Percentiles rank a stretch among this genome's conserved stretches.
Conservation (phyloP, 2,113 vertebrate species). For the Ardeotis arabs region DNA sequence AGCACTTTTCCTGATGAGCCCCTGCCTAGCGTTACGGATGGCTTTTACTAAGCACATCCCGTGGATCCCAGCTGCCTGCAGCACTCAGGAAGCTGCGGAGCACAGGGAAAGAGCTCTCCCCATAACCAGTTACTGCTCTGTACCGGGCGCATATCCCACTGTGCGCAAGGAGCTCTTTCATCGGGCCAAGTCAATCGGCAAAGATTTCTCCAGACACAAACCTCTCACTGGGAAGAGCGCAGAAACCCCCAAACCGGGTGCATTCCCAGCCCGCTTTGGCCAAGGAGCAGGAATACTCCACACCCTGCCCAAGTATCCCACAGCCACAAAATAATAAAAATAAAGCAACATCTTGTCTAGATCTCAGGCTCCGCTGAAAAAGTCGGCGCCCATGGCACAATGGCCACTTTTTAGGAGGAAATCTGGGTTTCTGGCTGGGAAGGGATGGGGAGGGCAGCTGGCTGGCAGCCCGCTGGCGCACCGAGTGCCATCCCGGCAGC, state of each 20-base stretch:
- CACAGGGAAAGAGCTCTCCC: background rate
- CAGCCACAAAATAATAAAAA: background rate
- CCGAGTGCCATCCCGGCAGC: background rate
- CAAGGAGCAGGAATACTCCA: accelerated
- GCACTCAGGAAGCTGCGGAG: background rate
- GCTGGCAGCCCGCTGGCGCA: background rate
- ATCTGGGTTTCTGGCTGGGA: accelerated
- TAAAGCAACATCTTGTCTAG: accelerated
- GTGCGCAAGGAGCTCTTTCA: background rate
- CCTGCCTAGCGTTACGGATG: background rate
- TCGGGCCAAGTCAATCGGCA: background rate
- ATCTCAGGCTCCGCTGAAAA: background rate
- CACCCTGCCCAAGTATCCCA: background rate
- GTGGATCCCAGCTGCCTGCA: background rate
- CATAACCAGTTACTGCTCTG: accelerated
- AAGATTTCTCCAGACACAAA: background rate
- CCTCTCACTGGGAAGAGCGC: background rate
- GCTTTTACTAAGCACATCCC: background rate
- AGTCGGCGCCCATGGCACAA: accelerated
- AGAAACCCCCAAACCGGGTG: background rate
- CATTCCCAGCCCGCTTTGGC: background rate
- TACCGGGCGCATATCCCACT: accelerated
- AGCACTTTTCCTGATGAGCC: background rate
- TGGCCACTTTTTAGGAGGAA: background rate
- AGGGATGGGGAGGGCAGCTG: accelerated